Base-by-base conservation (phyloP, 2,113 vertebrate genomes). In the Acanthisitta chloris region DNA sequence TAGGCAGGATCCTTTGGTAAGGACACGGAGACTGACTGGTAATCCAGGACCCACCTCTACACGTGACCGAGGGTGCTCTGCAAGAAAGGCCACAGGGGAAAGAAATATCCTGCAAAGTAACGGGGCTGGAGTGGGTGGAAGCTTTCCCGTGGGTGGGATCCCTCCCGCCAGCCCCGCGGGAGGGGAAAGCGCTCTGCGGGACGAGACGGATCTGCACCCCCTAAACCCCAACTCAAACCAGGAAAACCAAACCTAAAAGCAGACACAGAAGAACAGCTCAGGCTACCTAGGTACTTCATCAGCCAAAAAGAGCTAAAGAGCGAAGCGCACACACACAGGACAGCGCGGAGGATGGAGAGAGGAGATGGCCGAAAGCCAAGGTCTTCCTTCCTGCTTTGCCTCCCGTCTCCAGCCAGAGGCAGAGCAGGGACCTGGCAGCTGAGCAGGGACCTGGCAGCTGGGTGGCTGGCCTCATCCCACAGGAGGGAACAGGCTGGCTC, bases 81-180 rank as follows among this genome's bases (percentile, higher is more conserved):
- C 85, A 45, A 95, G 96, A 93, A 97, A 97, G 96, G 96, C 96
- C 94, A 91, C 81, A 11, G 87, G 90, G 94, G 51, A 83, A 95
- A 73, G 83, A 91, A 86, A 83, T 1, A 71, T 86, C 93, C 86
- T 86, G 82, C 92, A 66, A 96, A 81, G 74, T 52, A 81, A 86
- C 4, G 23, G 36, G 82, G 82, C 17, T 49, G 85, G 95, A 12
- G 17, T 2, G 74, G 77, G 92, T 0, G 0, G 84, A 62, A 71
- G 85, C 71, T 18, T 59, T 67, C 40, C 74, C 6, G 19, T 28
- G 74, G 59, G 4, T 33, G 70, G 54, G 77, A 43, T 33, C 92
- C 71, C 64, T 95, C 43, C 1, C 3, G 43, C 36, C 65, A 42
- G 42, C 57, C 82, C 86, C 81, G 20, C 10, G 8, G 91, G 73